A percentile compares a stretch with the other conserved stretches of the same genome.
Conservation (phyloP, 2,888 invertebrate species). For the Platerodrilus igneus region DNA sequence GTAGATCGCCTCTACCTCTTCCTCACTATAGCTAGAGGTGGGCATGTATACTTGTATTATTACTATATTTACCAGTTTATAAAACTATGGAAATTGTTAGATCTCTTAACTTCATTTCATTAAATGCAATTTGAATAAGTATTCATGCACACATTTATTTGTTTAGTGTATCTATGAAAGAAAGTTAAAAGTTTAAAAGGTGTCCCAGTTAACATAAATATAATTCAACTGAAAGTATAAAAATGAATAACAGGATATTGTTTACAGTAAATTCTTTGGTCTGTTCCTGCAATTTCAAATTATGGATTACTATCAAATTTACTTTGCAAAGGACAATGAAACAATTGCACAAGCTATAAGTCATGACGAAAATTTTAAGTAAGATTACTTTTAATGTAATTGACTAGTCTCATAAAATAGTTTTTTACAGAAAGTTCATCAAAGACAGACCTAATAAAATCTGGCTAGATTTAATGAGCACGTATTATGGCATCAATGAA, state of each 20-base stretch:
- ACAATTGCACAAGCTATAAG: constrained; percentile 20
- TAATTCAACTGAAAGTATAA: neutral
- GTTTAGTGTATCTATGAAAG: too few relatives aligned
- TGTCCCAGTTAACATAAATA: neutral
- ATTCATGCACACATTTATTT: too few relatives aligned
- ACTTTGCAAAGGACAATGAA: constrained; percentile 10
- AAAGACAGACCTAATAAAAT: constrained; percentile 46
- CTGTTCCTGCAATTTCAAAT: constrained; percentile 56
- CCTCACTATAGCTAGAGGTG: too few relatives aligned
- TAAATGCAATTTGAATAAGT: too few relatives aligned
- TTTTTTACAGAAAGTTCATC: constrained; percentile 12
- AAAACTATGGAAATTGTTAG: too few relatives aligned
- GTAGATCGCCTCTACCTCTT: too few relatives aligned
- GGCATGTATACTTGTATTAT: too few relatives aligned
- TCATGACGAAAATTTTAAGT: constrained; percentile 33
- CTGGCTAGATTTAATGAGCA: constrained; percentile 52
- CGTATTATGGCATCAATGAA: constrained; percentile 49
- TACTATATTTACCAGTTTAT: too few relatives aligned
- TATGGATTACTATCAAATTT: constrained; percentile 42
- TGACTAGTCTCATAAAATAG: constrained; percentile 5
- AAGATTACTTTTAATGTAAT: constrained; percentile 14
- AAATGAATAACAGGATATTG: neutral
- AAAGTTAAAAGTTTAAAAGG: constrained; percentile 28
- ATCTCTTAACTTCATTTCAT: too few relatives aligned
- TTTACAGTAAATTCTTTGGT: constrained; percentile 56